Evolutionary conservation across 2,888 invertebrate genomes (phyloP).

Genomic region (Villa cingulata): DNA sequence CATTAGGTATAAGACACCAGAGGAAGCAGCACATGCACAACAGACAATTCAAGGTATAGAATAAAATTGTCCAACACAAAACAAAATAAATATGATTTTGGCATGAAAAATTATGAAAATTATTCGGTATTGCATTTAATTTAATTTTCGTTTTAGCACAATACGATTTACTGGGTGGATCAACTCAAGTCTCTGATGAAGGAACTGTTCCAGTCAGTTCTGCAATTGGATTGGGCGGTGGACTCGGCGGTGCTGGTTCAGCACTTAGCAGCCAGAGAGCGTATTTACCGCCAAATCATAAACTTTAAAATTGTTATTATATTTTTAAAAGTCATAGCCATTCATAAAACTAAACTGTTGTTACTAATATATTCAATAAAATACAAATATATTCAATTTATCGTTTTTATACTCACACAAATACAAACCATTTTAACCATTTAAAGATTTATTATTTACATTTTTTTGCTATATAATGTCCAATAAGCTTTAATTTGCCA

Average conservation of each 20-base stretch:
- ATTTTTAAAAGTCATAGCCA: background rate
- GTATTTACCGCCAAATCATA: constrained; percentile 4
- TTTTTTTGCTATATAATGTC: no score
- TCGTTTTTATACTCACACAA: no score
- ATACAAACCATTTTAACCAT: no score
- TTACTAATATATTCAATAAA: no score
- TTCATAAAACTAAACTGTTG: no score
- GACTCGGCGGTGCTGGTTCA: constrained; percentile 59
- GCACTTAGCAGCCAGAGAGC: background rate
- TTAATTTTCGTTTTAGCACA: constrained; percentile 3
- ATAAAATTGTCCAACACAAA: background rate
- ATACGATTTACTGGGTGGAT: constrained; percentile 11
- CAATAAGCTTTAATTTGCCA: no score
- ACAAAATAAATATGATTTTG: no score
- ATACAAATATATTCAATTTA: no score
- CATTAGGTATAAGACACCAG: constrained; percentile 32
- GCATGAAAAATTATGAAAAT: no score
- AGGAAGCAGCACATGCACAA: constrained; percentile 30
- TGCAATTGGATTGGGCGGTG: constrained; percentile 36
- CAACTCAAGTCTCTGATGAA: constrained; percentile 10
- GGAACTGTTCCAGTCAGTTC: constrained; percentile 9
- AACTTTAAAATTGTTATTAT: background rate
- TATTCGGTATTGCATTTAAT: no score
- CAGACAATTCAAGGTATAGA: constrained; percentile 29
- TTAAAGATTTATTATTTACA: no score